Percentiles rank a stretch among this genome's conserved stretches.
Evolutionary conservation across 2,888 invertebrate species (phyloP).

Genomic region (Euclidia mi): DNA sequence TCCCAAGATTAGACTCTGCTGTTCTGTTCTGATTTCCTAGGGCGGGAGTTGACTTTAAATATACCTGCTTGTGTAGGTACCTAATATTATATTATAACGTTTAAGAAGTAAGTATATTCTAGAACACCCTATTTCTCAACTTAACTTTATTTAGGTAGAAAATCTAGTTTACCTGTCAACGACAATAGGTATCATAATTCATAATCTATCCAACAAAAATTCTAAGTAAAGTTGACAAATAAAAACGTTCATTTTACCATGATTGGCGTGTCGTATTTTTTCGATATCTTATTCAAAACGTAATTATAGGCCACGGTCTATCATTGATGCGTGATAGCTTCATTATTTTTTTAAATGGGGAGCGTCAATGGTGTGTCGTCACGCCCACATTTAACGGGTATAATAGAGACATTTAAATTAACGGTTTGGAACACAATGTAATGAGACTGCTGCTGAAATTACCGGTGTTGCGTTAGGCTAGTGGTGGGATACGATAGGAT

Average conservation of each 20-base stretch:
- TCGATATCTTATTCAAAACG: conserved; percentile 58
- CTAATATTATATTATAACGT: no score
- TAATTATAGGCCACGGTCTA: conserved; percentile 61
- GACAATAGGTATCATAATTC: no score
- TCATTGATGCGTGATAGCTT: conserved; percentile 64
- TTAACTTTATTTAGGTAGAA: no score
- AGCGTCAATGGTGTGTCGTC: conserved; percentile 53
- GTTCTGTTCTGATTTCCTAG: no score
- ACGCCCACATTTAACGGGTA: conserved; percentile 76
- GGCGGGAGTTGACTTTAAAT: no score
- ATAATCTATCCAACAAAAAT: background rate
- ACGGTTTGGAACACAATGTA: conserved; percentile 64
- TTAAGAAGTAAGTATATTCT: no score
- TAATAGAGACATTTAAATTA: conserved; percentile 82
- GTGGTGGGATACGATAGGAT: conserved; percentile 52
- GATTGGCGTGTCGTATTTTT: conserved; percentile 47
- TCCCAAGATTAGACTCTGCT: no score
- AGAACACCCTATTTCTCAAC: no score
- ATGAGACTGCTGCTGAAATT: conserved; percentile 46
- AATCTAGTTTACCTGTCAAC: no score
- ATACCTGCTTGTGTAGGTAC: no score
- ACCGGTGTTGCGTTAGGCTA: conserved; percentile 54
- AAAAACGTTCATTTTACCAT: conserved; percentile 17
- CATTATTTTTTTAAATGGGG: conserved; percentile 76
- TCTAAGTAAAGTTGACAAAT: background rate